phyloP scores from a whole-genome alignment of 64 coral and sea anemone species.

The Anthopleura sola region DNA sequence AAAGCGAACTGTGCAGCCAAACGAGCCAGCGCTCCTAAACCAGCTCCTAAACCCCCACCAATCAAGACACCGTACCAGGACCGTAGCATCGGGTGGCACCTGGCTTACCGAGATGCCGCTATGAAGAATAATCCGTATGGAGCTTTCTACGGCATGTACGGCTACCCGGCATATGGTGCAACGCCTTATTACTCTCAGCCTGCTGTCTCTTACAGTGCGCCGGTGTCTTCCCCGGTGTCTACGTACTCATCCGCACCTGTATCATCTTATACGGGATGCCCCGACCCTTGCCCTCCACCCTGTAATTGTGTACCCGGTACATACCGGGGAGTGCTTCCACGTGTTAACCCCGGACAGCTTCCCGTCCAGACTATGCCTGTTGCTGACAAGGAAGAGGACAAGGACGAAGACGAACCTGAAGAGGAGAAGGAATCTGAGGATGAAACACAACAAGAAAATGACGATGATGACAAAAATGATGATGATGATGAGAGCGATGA shows the following conservation, averaged over 20 bases:
- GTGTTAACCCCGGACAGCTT: constrained; percentile 6
- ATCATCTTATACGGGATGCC: neutral
- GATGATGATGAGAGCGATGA: constrained; percentile 6
- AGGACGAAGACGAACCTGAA: constrained; percentile 26
- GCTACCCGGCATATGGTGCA: constrained; percentile 30
- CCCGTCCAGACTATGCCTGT: neutral
- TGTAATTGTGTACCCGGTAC: neutral
- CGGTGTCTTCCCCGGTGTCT: neutral
- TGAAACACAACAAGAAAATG: neutral
- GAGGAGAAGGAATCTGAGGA: neutral
- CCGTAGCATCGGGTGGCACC: constrained; percentile 61
- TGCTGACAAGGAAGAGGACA: constrained; percentile 19
- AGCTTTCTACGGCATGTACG: constrained; percentile 29
- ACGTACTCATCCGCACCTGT: neutral
- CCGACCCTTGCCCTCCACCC: neutral
- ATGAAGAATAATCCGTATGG: constrained; percentile 12
- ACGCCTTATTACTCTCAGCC: neutral
- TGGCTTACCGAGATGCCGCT: constrained; percentile 52
- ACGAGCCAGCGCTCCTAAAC: constrained; percentile 47
- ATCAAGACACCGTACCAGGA: constrained; percentile 50
- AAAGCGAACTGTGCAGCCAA: constrained; percentile 59
- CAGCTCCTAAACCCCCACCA: constrained; percentile 37
- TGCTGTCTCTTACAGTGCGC: neutral
- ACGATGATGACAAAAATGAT: constrained; percentile 2
- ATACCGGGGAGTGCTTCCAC: constrained; percentile 18